Base-by-base conservation (phyloP, 2,797 vertebrate species). In the Toxotes lorentzi region DNA sequence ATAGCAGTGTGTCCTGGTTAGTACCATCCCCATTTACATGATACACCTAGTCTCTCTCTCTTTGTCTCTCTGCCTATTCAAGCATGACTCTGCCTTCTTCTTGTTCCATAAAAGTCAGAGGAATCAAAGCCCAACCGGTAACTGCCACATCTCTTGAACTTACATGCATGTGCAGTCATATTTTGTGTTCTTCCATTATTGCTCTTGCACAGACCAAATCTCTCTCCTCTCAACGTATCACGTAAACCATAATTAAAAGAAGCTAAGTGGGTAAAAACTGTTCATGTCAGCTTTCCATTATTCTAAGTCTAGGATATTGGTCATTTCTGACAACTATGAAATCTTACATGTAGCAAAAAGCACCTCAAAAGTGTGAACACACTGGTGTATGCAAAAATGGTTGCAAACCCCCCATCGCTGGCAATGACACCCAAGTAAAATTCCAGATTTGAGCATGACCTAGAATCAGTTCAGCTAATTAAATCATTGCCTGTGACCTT, bases 1-100 rank as follows among this genome's bases (percentile, higher is more conserved):
- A 97, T 98, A 92, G 96, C 94, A 45, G 95, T 94, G 91, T 99
- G 97, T 95, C 97, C 95, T 82, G 97, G 97, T 98, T 96, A 97
- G 97, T 97, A 97, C 90, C 87, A 93, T 92, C 82, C 74, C 82
- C 91, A 91, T 91, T 82, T 78, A 84, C 87, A 85, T 85, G 9
- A 79, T 7, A 38, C 78, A 79, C n/a, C 45, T 65, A 45, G 7
- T 11, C 56, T 43, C 53, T 71, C 59, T 73, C 10, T 50, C 7
- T 79, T 16, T 79, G 21, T 63, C 35, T 80, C 54, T 81, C 21
- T 51, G 38, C 48, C 43, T 74, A 14, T 35, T 73, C 61, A 59
- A 38, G 67, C 85, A 77, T 72, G 41, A 24, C 61, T 35, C 24
- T 73, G 1, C 74, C 35, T 53, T 60, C n/a, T 67, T 61, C 4